phyloP scores from a whole-genome alignment of 2,113 vertebrate species.

The Chionis minor region DNA sequence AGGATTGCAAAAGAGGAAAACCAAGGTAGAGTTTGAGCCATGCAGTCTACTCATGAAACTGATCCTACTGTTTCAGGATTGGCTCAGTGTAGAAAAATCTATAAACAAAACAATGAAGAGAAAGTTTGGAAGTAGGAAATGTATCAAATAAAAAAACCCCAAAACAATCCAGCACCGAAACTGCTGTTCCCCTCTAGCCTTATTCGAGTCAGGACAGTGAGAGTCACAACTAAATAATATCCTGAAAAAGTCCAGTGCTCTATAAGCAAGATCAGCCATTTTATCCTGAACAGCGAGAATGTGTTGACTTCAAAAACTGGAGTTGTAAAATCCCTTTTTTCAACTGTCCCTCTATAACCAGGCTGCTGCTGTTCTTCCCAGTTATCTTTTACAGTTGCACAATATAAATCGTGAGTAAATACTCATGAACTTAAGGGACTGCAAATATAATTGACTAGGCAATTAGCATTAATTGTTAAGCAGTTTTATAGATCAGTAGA shows the following conservation, averaged over 20 bases:
- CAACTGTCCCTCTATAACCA: not conserved
- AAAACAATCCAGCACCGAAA: not conserved
- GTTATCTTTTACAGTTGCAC: not conserved
- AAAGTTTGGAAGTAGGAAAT: not conserved
- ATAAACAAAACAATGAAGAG: not conserved
- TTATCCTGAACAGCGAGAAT: not conserved
- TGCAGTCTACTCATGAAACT: not conserved
- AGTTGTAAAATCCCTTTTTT: not conserved
- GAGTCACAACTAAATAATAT: not conserved
- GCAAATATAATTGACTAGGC: not conserved
- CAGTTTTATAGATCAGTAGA: not conserved
- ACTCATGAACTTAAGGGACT: not conserved
- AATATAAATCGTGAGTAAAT: not conserved
- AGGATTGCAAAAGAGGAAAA: not conserved
- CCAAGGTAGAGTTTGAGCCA: not conserved
- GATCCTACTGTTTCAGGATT: not conserved
- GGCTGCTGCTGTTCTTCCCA: not conserved
- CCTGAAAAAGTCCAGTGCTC: not conserved
- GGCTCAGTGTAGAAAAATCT: not conserved
- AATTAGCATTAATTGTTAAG: not conserved
- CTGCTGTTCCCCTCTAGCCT: not conserved
- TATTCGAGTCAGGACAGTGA: not conserved
- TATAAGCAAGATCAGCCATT: not conserved
- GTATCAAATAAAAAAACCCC: not conserved
- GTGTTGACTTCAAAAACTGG: not conserved